Base-by-base conservation (phyloP, 2,888 invertebrate species). In the Cabera pusaria region DNA sequence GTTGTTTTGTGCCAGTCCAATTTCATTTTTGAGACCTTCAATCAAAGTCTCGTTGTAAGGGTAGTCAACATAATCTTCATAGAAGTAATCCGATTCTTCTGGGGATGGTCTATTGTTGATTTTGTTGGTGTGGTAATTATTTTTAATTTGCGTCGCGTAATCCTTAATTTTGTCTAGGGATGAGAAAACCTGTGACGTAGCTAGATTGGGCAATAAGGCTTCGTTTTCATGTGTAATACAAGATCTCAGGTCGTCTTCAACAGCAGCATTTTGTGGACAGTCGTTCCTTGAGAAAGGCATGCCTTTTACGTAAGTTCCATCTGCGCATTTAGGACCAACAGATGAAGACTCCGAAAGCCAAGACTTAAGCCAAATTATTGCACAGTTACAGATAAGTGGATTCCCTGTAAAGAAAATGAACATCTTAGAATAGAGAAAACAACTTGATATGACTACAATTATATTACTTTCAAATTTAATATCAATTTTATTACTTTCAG, bases 31-130 rank as follows among this genome's bases (percentile, higher is more conserved):
- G 4, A 84, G 46, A n/a, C 71, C 66, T 31, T 84, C 73, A 12
- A 86, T 56, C 34, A 88, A 65, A 18, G 91, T 91, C 50, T 92
- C 93, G 54, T 93, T 93, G 34, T 92, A 92, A 3, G 93, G 93
- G 70, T 94, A 94, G 68, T 96, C 96, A 0, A 94, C 91, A 66
- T 95, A 96, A 52, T 96, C 95, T 58, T 95, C 95, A 65, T 95
- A 95, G 57, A 95, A 93, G 60, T 95, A 95, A 64, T 96, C 95
- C 1, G 94, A 93, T 66, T 95, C 95, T 64, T 93, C 93, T 2
- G 94, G 94, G 1, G 91, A 85, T 2, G 95, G 93, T 27, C 92
- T 90, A 49, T 90, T 66, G 36, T 81, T 89, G 38, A 89, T 86
- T 44, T 90, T 90, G 28, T 89, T 88, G 0, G 72, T 68, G 49